phyloP scores from a whole-genome alignment of 1,140 invertebrate species.

The Drosophila mauritiana region DNA sequence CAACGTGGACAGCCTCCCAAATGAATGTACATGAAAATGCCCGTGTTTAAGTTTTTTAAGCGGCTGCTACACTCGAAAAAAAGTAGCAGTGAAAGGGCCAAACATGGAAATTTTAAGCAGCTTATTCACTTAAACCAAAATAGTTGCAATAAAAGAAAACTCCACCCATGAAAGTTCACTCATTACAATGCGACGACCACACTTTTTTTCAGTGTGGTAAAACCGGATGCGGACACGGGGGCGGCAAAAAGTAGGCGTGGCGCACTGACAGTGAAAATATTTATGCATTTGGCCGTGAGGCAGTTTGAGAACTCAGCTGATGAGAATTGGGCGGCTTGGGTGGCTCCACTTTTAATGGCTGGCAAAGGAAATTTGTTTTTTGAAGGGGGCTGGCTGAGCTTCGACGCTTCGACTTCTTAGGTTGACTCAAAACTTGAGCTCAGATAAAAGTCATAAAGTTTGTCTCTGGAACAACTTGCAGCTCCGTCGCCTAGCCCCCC shows the following conservation, averaged over 20 bases:
- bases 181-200: neutral
- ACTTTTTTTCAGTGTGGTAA: constrained; percentile 1
- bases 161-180: neutral
- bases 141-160: neutral
- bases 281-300: constrained; percentile 76
- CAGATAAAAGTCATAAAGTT: constrained; percentile 79
- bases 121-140: neutral
- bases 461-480: constrained; percentile 15
- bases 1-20: constrained; percentile 43
- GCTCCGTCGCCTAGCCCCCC: neutral
- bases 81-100: too few relatives aligned
- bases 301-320: constrained; percentile 65
- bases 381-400: too few relatives aligned
- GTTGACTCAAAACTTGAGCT: constrained; percentile 56
- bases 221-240: constrained; percentile 13
- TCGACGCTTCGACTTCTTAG: constrained; percentile 7
- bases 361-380: constrained; percentile 24
- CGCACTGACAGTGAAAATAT: constrained; percentile 56
- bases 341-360: neutral
- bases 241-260: constrained; percentile 2
- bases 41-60: constrained; percentile 52
- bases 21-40: constrained; percentile 76
- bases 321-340: constrained; percentile 16
- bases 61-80: neutral
- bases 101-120: neutral